Percentiles rank a stretch among this genome's conserved stretches.
These are phyloP conservation scores for Agelaius phoeniceus DNA, from an alignment of 2,113 vertebrate species.

Conservation along the genomic window DNA sequence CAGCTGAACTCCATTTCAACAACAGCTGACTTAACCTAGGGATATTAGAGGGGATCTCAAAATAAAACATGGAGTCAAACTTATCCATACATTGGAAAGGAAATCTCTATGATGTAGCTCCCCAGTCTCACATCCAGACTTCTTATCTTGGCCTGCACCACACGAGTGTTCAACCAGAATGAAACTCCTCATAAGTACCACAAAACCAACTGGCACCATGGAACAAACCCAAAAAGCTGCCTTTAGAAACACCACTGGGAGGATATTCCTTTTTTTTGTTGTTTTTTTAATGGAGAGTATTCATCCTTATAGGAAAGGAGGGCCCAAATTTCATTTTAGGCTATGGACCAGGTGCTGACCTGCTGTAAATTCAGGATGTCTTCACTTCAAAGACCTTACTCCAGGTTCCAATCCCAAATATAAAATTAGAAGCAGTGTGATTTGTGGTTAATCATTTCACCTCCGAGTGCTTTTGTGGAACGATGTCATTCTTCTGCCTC, in stretches of 20 bases:
- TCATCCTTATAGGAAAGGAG: background rate
- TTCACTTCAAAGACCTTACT: background rate
- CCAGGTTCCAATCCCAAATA: background rate
- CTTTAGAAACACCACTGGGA: background rate
- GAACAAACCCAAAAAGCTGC: background rate
- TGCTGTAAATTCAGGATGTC: background rate
- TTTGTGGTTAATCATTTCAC: constrained; percentile 13
- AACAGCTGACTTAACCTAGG: background rate
- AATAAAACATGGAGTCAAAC: background rate
- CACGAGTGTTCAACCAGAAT: background rate
- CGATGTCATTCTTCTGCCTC: background rate
- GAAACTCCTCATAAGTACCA: background rate
- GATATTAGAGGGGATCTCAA: background rate
- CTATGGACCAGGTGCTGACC: background rate
- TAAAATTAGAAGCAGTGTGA: background rate
- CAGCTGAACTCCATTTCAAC: background rate
- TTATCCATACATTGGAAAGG: background rate
- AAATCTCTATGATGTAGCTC: accelerated
- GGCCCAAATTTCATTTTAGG: background rate
- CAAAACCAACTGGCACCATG: background rate
- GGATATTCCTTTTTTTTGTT: background rate
- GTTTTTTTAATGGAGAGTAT: background rate
- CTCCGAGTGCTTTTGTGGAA: background rate
- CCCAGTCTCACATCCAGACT: background rate
- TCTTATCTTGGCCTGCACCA: background rate